Conservation (phyloP, 1,140 invertebrate genomes). For the Potamilus streckersoni region DNA sequence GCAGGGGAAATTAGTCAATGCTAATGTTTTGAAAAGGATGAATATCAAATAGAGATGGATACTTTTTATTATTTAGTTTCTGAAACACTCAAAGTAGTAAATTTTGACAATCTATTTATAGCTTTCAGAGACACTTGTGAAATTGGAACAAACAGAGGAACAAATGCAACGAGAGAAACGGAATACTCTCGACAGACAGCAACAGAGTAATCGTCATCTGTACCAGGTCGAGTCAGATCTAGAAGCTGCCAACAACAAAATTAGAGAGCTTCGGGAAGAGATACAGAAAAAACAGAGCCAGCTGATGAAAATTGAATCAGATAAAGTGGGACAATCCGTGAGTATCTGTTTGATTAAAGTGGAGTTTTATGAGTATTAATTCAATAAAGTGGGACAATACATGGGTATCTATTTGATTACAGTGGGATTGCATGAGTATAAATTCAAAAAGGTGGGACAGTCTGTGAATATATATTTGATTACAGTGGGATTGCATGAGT, state of each 20-base stretch:
- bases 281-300: conserved; percentile 51
- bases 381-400: too few species aligned
- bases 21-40: too few species aligned
- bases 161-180: conserved; percentile 52
- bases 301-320: conserved; percentile 52
- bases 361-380: too few species aligned
- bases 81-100: too few species aligned
- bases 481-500: too few species aligned
- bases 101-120: conserved; percentile 14
- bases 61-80: too few species aligned
- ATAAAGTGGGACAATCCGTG: conserved; percentile 34
- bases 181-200: conserved; percentile 40
- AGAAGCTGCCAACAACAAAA: conserved; percentile 47
- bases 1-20: too few species aligned
- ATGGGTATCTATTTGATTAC: too few species aligned
- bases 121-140: conserved; percentile 48
- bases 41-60: too few species aligned
- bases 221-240: conserved; percentile 54
- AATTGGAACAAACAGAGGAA: conserved; percentile 47
- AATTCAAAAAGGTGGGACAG: too few species aligned
- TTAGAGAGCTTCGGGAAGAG: conserved; percentile 53
- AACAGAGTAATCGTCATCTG: conserved; percentile 46
- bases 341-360: conserved; percentile 1
- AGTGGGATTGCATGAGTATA: too few species aligned
- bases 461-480: too few species aligned